Conservation (phyloP, 2,797 vertebrate species). For the Alcedo atthis region DNA sequence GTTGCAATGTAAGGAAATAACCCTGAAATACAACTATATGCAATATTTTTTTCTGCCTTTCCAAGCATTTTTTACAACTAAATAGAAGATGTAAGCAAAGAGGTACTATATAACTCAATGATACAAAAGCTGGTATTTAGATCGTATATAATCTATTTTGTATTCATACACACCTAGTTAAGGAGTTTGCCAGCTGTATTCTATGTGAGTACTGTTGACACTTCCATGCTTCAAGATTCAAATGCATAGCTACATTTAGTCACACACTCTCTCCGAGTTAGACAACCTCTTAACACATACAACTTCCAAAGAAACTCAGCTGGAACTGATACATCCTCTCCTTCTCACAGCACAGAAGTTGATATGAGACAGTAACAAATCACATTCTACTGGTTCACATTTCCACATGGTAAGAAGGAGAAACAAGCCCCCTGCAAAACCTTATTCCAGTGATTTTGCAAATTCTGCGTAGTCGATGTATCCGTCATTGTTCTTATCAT, state of each 20-base stretch:
- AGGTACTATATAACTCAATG: not conserved
- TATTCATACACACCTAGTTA: not conserved
- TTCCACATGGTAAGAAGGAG: conserved; percentile 29
- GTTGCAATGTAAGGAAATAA: not conserved
- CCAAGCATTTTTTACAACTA: not conserved
- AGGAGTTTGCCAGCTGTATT: not conserved
- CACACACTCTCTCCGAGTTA: not conserved
- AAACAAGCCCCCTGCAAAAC: not conserved
- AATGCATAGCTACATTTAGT: not conserved
- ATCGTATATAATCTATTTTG: not conserved
- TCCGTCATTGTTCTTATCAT: conserved; percentile 96
- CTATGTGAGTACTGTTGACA: not conserved
- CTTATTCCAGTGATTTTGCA: conserved; percentile 91
- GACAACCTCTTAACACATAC: not conserved
- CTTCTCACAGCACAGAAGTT: conserved; percentile 28
- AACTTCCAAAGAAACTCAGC: conserved; percentile 32
- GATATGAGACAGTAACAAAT: conserved; percentile 27
- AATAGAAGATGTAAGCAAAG: not conserved
- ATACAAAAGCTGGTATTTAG: not conserved
- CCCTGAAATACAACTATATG: not conserved
- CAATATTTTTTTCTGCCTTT: not conserved
- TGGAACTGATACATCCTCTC: not conserved
- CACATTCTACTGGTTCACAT: conserved; percentile 77
- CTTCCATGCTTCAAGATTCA: not conserved
- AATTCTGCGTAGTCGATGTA: conserved; percentile 98